Evolutionary conservation across 2,113 vertebrate species (phyloP).

Genomic region (Gyps fulvus): DNA sequence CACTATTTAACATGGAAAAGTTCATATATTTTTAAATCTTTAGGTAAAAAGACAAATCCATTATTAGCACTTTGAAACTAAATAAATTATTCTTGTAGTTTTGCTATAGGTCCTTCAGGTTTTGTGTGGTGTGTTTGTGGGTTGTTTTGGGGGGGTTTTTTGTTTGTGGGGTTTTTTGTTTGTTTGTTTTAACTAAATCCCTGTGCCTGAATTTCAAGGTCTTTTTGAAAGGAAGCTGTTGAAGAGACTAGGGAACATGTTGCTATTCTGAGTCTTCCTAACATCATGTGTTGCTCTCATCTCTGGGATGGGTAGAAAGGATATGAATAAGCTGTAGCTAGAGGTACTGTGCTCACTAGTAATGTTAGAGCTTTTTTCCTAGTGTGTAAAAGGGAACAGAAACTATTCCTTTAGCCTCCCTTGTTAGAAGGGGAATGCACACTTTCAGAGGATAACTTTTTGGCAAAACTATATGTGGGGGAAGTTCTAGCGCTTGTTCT

Average conservation of each 20-base stretch:
- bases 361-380: background rate
- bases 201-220: background rate
- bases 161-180: no score
- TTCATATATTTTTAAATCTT: background rate
- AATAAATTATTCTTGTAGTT: background rate
- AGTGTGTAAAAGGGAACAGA: background rate
- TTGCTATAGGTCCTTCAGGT: background rate
- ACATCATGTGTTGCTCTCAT: background rate
- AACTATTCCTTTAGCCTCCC: background rate
- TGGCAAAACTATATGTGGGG: background rate
- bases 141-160: no score
- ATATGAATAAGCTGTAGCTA: background rate
- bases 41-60: background rate
- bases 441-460: background rate
- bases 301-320: background rate
- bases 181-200: background rate
- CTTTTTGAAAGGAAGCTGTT: background rate
- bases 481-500: background rate
- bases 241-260: background rate
- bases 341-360: background rate
- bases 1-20: background rate
- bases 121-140: background rate
- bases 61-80: background rate
- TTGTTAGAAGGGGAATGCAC: background rate
- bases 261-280: background rate